phyloP scores from a whole-genome alignment of 92 coral and sea anemone genomes.

The Zoanthus solanderi region DNA sequence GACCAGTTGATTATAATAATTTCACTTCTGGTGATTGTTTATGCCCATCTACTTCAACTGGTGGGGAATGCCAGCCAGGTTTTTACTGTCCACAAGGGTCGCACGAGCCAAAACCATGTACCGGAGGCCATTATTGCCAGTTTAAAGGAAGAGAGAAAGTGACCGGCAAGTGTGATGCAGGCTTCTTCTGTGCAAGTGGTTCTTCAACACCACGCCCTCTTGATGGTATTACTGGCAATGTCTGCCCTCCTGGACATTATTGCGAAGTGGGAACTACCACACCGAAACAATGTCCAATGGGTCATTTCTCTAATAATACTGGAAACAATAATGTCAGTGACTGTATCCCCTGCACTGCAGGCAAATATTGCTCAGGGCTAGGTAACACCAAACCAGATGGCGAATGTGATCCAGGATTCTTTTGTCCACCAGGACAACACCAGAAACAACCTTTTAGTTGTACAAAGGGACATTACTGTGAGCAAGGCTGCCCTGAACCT shows the following conservation, averaged over 20 bases:
- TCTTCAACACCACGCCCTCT: constrained; percentile 79
- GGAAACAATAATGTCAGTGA: constrained; percentile 71
- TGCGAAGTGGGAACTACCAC: constrained; percentile 75
- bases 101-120: constrained; percentile 80
- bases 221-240: constrained; percentile 91
- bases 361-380: constrained; percentile 81
- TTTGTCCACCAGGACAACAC: constrained; percentile 81
- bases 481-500: constrained; percentile 84
- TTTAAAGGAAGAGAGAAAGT: constrained; percentile 72
- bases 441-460: constrained; percentile 65
- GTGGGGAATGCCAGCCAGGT: constrained; percentile 98
- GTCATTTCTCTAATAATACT: constrained; percentile 91
- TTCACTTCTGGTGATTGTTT: constrained; percentile 96
- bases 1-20: constrained; percentile 90
- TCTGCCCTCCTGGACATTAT: constrained; percentile 88
- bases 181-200: constrained; percentile 89
- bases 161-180: constrained; percentile 88
- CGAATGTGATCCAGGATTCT: constrained; percentile 86
- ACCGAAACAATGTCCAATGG: constrained; percentile 80
- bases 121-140: constrained; percentile 89
- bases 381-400: constrained; percentile 83
- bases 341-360: constrained; percentile 78
- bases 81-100: constrained; percentile 94
- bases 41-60: constrained; percentile 92
- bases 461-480: constrained; percentile 86